These are phyloP conservation scores for Saccostrea echinata DNA, from an alignment of 1,140 invertebrate genomes.

Conservation along the genomic window DNA sequence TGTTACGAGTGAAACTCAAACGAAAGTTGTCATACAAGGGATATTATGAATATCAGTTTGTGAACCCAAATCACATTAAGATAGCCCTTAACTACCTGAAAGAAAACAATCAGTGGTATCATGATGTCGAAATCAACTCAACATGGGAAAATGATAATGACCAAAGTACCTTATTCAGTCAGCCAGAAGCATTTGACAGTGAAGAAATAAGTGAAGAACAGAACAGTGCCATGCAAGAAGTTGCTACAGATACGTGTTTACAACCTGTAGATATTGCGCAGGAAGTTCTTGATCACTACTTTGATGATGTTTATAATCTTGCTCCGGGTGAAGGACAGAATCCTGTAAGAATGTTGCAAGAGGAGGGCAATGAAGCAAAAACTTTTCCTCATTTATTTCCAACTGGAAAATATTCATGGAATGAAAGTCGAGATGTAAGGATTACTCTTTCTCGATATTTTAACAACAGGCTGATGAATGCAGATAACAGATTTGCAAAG, in stretches of 20 bases:
- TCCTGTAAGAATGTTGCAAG: slow-evolving; percentile 43
- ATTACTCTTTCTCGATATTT: slow-evolving; percentile 46
- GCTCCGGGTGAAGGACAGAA: slow-evolving; percentile 51
- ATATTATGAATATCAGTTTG: slow-evolving; percentile 46
- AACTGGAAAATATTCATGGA: slow-evolving; percentile 40
- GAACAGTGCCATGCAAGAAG: background rate
- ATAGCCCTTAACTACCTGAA: background rate
- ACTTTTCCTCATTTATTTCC: slow-evolving; percentile 46
- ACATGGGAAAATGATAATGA: background rate
- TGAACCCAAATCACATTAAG: slow-evolving; percentile 34
- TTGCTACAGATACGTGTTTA: background rate
- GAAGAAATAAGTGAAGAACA: background rate
- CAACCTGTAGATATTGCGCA: slow-evolving; percentile 57
- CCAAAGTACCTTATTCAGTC: background rate
- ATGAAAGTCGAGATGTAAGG: slow-evolving; percentile 27
- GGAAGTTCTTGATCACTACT: slow-evolving; percentile 52
- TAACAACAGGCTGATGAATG: slow-evolving; percentile 49
- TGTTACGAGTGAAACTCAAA: slow-evolving; percentile 40
- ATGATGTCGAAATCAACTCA: slow-evolving; percentile 8
- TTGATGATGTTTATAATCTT: slow-evolving; percentile 50
- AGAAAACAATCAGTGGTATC: slow-evolving; percentile 26
- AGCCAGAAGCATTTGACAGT: background rate
- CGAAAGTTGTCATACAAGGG: slow-evolving; percentile 47
- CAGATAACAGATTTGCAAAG: slow-evolving; percentile 47
- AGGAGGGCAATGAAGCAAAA: slow-evolving; percentile 45